Percentiles rank a stretch among this genome's conserved stretches.
Conservation (phyloP, 2,888 invertebrate genomes). For the Plutella xylostella region DNA sequence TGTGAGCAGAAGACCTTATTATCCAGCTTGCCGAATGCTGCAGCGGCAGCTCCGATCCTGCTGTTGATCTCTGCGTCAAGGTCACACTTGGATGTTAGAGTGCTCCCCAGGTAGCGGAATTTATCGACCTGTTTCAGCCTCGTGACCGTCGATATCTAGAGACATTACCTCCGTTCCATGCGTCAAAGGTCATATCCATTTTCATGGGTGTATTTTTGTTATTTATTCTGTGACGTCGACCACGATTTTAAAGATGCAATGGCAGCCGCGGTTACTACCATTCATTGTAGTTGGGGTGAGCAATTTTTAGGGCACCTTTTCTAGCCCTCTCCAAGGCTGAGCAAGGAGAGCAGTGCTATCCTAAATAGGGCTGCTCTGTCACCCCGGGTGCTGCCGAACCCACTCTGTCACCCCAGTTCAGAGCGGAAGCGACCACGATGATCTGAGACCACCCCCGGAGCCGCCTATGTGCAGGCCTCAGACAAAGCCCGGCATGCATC, state of each 20-base stretch:
- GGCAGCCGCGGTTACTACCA: conserved; percentile 9
- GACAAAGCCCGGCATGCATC: conserved; percentile 9
- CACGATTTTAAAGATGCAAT: conserved; percentile 10
- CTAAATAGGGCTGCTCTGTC: conserved; percentile 17
- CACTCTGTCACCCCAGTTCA: conserved; percentile 9
- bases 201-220: conserved; percentile 7
- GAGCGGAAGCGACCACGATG: conserved; percentile 17
- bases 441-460: neutral
- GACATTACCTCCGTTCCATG: too few species aligned
- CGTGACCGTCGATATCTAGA: too few species aligned
- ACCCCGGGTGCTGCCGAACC: conserved; percentile 10
- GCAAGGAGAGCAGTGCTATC: conserved; percentile 9
- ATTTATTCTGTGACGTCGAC: conserved; percentile 21
- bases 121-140: too few species aligned
- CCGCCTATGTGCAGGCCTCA: conserved; percentile 15
- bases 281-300: neutral
- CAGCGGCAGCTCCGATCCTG: too few species aligned
- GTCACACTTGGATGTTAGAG: too few species aligned
- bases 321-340: conserved; percentile 7
- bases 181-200: conserved; percentile 14
- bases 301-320: conserved; percentile 9
- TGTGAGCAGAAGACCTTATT: too few species aligned
- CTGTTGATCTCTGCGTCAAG: too few species aligned
- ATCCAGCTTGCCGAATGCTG: too few species aligned
- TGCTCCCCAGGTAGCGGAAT: too few species aligned